phyloP scores from a whole-genome alignment of 2,888 invertebrate species.

The Deladenus siricidicola region DNA sequence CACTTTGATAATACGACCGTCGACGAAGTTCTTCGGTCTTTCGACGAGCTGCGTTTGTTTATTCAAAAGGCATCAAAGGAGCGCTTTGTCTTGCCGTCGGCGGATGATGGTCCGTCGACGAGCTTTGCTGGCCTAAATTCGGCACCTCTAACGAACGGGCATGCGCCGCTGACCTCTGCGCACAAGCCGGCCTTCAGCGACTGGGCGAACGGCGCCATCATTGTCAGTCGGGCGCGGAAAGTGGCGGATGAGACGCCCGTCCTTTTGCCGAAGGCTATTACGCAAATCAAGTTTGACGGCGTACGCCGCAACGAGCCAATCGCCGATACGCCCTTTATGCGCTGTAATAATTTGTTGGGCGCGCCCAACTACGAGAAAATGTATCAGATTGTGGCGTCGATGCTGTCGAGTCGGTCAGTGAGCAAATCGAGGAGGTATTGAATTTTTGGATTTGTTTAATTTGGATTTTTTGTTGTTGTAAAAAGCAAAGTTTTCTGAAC shows the following conservation, averaged over 20 bases:
- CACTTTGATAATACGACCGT: too few relatives aligned
- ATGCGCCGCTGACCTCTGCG: not conserved
- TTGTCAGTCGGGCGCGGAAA: not conserved
- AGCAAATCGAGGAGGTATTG: constrained; percentile 8
- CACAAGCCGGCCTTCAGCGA: not conserved
- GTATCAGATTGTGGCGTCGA: not conserved
- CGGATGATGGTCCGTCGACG: not conserved
- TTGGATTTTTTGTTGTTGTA: not conserved
- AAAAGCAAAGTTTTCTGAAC: not conserved
- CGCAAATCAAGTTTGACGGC: too few relatives aligned
- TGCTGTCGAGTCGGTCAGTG: constrained; percentile 9
- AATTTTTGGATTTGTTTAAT: constrained; percentile 1
- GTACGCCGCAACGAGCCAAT: not conserved
- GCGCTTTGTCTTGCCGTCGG: too few relatives aligned
- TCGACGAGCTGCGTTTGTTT: too few relatives aligned
- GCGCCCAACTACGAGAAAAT: constrained; percentile 11
- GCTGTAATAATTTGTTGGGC: not conserved
- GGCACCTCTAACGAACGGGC: not conserved
- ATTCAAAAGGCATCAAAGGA: too few relatives aligned
- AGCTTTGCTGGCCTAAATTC: not conserved
- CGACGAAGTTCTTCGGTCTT: too few relatives aligned
- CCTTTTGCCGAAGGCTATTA: constrained; percentile 1
- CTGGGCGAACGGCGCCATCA: not conserved
- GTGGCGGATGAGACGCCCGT: not conserved
- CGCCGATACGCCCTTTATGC: not conserved